Conservation (phyloP, 1,140 invertebrate genomes). For the Bombyx mori region DNA sequence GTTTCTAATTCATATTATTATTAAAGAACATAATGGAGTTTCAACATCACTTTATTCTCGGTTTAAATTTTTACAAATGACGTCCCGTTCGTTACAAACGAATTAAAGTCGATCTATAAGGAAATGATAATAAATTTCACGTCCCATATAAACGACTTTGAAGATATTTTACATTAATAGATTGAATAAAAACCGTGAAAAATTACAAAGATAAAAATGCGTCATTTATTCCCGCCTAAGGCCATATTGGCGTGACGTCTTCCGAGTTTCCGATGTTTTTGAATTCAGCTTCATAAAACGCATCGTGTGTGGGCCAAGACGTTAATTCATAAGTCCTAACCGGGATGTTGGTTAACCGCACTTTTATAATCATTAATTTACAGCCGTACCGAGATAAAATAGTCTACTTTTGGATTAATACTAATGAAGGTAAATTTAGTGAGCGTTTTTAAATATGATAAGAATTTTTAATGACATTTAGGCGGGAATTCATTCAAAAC, state of each 20-base stretch:
- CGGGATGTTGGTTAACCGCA: constrained; percentile 17
- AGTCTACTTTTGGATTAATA: constrained; percentile 17
- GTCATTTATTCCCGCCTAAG: too few relatives aligned
- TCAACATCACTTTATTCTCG: not conserved
- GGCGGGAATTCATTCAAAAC: constrained; percentile 4
- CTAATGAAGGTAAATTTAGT: constrained; percentile 17
- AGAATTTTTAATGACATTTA: constrained; percentile 5
- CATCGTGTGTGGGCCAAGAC: constrained; percentile 18
- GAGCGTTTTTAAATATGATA: constrained; percentile 9
- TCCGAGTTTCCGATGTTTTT: too few relatives aligned
- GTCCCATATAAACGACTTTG: too few relatives aligned
- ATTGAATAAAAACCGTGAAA: too few relatives aligned
- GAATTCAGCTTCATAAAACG: not conserved
- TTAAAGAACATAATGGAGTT: not conserved
- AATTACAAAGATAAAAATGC: too few relatives aligned
- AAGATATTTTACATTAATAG: too few relatives aligned
- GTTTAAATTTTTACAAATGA: too few relatives aligned
- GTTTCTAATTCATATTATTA: not conserved
- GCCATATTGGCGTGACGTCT: too few relatives aligned
- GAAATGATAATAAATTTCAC: too few relatives aligned
- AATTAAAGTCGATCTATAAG: too few relatives aligned
- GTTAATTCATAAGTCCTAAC: constrained; percentile 10
- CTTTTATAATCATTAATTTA: constrained; percentile 7
- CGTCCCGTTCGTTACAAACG: too few relatives aligned
- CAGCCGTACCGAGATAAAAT: constrained; percentile 15